A percentile compares a stretch with the other conserved stretches of the same genome.
These are phyloP conservation scores for Sebastes diaconus DNA, from an alignment of 2,797 vertebrate genomes.

Conservation along the genomic window DNA sequence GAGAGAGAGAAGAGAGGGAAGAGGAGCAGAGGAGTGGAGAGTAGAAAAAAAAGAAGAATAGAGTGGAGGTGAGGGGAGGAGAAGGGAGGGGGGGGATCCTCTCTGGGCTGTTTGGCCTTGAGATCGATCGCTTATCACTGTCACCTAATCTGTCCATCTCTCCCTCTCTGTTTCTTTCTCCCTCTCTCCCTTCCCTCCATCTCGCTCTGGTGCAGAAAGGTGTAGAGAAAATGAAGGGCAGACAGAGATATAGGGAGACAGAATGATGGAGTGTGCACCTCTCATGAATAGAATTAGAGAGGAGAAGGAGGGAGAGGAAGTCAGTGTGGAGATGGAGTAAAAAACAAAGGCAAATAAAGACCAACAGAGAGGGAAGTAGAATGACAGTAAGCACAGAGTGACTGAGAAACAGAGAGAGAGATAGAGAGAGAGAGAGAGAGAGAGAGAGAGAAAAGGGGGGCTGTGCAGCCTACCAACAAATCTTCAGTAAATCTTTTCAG, in stretches of 20 bases:
- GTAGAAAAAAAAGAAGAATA: conserved; percentile 27
- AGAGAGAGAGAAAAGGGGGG: background rate
- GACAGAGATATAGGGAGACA: conserved; percentile 74
- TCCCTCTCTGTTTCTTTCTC: conserved; percentile 24
- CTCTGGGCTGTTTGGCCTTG: conserved; percentile 73
- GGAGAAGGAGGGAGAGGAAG: conserved; percentile 60
- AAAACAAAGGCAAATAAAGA: conserved; percentile 77
- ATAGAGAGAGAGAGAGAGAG: background rate
- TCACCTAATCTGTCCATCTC: conserved; percentile 80
- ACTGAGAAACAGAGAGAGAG: conserved; percentile 29
- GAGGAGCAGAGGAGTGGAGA: conserved; percentile 33
- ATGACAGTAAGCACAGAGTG: conserved; percentile 57
- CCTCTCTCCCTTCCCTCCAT: conserved; percentile 28
- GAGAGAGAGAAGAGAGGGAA: conserved; percentile 37
- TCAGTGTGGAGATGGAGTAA: conserved; percentile 59
- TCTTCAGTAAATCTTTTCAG: conserved; percentile 57
- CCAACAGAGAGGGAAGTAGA: conserved; percentile 54
- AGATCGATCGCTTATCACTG: conserved; percentile 81
- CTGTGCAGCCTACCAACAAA: conserved; percentile 35
- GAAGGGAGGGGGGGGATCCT: conserved; percentile 12
- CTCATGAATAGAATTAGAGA: conserved; percentile 79
- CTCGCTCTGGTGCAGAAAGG: conserved; percentile 56
- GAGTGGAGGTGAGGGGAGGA: conserved; percentile 11
- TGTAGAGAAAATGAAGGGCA: conserved; percentile 76
- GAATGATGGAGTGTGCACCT: conserved; percentile 73